phyloP scores from a whole-genome alignment of 2,113 vertebrate genomes.

The Anarhynchus alexandrinus region DNA sequence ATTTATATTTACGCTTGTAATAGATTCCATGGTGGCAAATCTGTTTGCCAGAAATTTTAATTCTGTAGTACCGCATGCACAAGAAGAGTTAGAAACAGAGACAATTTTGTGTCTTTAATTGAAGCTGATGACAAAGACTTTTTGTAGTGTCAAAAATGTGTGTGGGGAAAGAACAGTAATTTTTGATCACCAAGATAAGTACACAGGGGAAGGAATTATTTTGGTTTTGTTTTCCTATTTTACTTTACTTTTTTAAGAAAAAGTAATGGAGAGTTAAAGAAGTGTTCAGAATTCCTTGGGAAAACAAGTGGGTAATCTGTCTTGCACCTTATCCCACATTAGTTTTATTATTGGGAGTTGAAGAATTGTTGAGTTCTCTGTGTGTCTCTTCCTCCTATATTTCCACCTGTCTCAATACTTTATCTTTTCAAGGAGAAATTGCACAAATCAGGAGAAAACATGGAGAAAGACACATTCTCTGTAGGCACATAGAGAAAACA shows the following conservation, averaged over 20 bases:
- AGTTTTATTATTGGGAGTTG: neutral
- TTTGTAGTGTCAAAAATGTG: neutral
- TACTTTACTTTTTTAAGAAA: neutral
- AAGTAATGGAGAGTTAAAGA: neutral
- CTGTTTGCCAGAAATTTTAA: neutral
- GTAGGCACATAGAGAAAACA: neutral
- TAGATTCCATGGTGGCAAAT: neutral
- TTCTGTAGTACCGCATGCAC: neutral
- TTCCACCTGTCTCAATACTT: neutral
- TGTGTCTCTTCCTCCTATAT: neutral
- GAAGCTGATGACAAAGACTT: neutral
- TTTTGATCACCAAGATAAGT: neutral
- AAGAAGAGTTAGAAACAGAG: neutral
- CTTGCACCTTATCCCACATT: neutral
- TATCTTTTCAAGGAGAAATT: neutral
- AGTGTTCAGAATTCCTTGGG: neutral
- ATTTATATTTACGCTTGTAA: neutral
- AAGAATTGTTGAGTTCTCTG: neutral
- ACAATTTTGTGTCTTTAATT: neutral
- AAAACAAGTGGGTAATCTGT: neutral
- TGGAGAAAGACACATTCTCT: neutral
- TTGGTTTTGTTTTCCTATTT: neutral
- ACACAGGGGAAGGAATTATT: neutral
- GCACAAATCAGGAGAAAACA: neutral
- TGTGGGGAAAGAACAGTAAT: neutral